phyloP scores from a whole-genome alignment of 2,797 vertebrate genomes.

The Phrynocephalus guinanensis region DNA sequence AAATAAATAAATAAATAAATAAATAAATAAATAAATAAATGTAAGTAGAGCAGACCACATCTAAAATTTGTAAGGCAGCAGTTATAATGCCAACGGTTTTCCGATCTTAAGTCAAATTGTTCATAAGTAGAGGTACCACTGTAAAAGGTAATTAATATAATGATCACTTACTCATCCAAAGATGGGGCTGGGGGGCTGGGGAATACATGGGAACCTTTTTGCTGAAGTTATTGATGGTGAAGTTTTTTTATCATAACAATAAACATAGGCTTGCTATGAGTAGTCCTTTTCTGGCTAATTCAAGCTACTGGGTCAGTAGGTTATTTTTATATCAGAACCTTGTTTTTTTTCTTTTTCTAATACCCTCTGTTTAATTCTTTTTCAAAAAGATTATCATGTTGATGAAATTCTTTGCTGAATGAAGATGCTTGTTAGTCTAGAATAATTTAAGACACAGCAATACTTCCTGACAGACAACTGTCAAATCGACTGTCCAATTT shows the following conservation, averaged over 20 bases:
- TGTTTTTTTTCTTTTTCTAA: too few species aligned
- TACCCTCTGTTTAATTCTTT: too few species aligned
- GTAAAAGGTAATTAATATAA: background rate
- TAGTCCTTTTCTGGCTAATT: constrained; percentile 25
- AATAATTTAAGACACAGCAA: constrained; percentile 61
- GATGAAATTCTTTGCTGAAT: constrained; percentile 33
- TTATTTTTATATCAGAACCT: background rate
- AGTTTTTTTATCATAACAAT: constrained; percentile 42
- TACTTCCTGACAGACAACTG: constrained; percentile 61
- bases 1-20: too few species aligned
- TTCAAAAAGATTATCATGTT: background rate
- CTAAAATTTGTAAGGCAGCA: too few species aligned
- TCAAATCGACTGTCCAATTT: constrained; percentile 60
- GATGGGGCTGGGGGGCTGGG: background rate
- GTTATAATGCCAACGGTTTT: too few species aligned
- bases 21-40: too few species aligned
- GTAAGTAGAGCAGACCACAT: too few species aligned
- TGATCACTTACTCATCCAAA: background rate
- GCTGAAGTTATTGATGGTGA: constrained; percentile 30
- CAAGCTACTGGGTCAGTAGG: background rate
- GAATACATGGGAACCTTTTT: constrained; percentile 39
- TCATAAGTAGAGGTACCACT: too few species aligned
- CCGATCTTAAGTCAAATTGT: too few species aligned
- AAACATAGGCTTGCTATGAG: constrained; percentile 15
- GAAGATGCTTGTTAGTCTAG: constrained; percentile 61